Evolutionary conservation across 2,888 invertebrate species (phyloP), one percentile per base, ranked within the genome.

Genomic region (Palloptera scutellata): DNA sequence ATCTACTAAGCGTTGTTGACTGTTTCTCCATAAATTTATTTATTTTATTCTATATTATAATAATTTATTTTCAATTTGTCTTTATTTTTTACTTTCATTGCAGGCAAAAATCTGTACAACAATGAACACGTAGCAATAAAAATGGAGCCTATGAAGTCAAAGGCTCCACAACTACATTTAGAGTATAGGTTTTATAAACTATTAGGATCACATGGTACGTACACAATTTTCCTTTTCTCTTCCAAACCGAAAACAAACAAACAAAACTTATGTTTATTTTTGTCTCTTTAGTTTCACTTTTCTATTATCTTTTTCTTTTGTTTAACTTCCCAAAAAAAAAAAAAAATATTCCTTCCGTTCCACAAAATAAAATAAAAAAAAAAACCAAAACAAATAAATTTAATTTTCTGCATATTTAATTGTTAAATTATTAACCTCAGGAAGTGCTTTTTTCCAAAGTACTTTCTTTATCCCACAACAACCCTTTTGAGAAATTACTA

Each of bases 71-170:
- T 40, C 40, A 58, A 58, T 17, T 30, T 45, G 3, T 11, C n/a
- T 30, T n/a, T 1, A 17, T 58, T 12, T 48, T 40, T 17, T 72
- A 53, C 41, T 69, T 66, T 72, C 68, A 86, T 84, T 86, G 83
- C 90, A 94, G 97, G 98, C 79, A 99, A 98, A 91, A 99, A 99
- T 89, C 91, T 99, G 84, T 99, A 99, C 91, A 99, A 97, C 91
- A 98, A 97, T 90, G 99, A 99, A 89, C 98, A 99, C 90, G 98
- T 99, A 87, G 99, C 99, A 86, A 98, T 99, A 87, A 99, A 99
- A 90, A 92, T 99, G 96, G 99, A 99, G 91, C 97, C 97, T 82
- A 98, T 99, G 97, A 99, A 98, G 89, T 97, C 98, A 80, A 97
- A 98, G 90, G 98, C 99, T 84, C 99, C 99, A 74, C 99, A 99